Conservation (phyloP, 2,888 invertebrate genomes). For the Volucella inanis region DNA sequence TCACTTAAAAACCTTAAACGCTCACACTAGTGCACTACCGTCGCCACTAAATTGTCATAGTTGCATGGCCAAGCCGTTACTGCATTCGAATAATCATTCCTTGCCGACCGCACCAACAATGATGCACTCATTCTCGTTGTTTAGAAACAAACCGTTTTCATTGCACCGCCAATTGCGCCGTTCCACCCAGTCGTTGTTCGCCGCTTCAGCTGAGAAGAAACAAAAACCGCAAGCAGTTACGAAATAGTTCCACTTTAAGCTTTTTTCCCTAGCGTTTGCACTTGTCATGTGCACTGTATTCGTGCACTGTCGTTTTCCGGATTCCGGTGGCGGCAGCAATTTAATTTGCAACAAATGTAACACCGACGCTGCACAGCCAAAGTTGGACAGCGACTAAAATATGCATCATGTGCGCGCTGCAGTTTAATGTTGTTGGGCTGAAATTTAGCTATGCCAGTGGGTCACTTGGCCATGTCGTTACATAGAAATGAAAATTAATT, state of each 20-base stretch:
- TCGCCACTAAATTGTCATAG: slow-evolving; percentile 56
- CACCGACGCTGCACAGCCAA: slow-evolving; percentile 51
- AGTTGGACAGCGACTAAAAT: slow-evolving; percentile 61
- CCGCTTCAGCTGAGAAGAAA: background rate
- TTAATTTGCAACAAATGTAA: slow-evolving; percentile 22
- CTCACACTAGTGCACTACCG: slow-evolving; percentile 16
- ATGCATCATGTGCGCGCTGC: slow-evolving; percentile 55
- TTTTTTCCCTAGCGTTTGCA: slow-evolving; percentile 22
- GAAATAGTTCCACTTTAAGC: slow-evolving; percentile 47
- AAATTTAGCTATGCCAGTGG: slow-evolving; percentile 23
- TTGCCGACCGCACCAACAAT: slow-evolving; percentile 5
- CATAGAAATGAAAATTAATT: slow-evolving; percentile 46
- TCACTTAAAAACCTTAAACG: slow-evolving; percentile 13
- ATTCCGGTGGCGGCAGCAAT: slow-evolving; percentile 33
- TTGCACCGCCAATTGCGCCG: background rate
- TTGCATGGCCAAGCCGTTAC: slow-evolving; percentile 28
- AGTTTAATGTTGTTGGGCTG: slow-evolving; percentile 25
- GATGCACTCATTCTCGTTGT: slow-evolving; percentile 8
- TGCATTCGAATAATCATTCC: slow-evolving; percentile 22
- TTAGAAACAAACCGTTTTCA: background rate
- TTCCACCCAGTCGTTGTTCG: background rate
- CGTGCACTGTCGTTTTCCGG: slow-evolving; percentile 51
- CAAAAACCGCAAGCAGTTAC: slow-evolving; percentile 39
- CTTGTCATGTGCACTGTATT: no score
- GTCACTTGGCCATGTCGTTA: slow-evolving; percentile 50